Evolutionary conservation across 2,888 invertebrate species (phyloP).

Genomic region (Anthophora plumipes): DNA sequence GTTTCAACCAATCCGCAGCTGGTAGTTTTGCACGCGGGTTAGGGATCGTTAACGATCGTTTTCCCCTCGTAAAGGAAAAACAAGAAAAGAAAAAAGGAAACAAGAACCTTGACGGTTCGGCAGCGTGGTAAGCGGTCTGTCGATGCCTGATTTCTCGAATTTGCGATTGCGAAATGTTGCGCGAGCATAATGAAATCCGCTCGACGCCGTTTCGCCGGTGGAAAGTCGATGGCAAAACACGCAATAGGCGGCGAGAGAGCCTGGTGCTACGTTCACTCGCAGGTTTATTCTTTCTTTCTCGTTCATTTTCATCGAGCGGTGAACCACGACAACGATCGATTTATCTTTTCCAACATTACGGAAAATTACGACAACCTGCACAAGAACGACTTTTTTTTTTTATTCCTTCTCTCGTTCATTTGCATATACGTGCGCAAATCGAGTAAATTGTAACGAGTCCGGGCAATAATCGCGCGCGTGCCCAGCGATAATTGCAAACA

Average conservation of each 20-base stretch:
- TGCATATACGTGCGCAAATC: slow-evolving; percentile 35
- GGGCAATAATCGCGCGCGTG: slow-evolving; percentile 4
- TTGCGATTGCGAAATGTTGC: slow-evolving; percentile 59
- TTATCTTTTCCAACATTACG: background rate
- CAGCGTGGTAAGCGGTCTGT: slow-evolving; percentile 1
- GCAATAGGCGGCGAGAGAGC: background rate
- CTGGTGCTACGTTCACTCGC: background rate
- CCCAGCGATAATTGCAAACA: background rate
- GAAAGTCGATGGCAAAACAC: slow-evolving; percentile 33
- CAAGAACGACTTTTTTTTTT: slow-evolving; percentile 24
- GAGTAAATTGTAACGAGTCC: slow-evolving; percentile 19
- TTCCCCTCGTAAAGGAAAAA: slow-evolving; percentile 61
- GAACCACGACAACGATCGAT: slow-evolving; percentile 17
- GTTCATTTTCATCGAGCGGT: background rate
- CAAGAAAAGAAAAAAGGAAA: no score
- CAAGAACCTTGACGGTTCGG: slow-evolving; percentile 37
- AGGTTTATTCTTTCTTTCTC: background rate
- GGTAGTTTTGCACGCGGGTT: slow-evolving; percentile 37
- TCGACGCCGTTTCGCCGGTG: slow-evolving; percentile 9
- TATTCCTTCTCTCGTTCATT: slow-evolving; percentile 14
- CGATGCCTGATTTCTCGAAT: slow-evolving; percentile 56
- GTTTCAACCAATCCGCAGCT: slow-evolving; percentile 60
- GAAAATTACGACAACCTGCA: background rate
- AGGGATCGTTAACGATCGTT: slow-evolving; percentile 60
- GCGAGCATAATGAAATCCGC: slow-evolving; percentile 50